Evolutionary conservation across 2,113 vertebrate species (phyloP), one percentile per base, ranked within the genome.

Genomic region (Tapirus terrestris): DNA sequence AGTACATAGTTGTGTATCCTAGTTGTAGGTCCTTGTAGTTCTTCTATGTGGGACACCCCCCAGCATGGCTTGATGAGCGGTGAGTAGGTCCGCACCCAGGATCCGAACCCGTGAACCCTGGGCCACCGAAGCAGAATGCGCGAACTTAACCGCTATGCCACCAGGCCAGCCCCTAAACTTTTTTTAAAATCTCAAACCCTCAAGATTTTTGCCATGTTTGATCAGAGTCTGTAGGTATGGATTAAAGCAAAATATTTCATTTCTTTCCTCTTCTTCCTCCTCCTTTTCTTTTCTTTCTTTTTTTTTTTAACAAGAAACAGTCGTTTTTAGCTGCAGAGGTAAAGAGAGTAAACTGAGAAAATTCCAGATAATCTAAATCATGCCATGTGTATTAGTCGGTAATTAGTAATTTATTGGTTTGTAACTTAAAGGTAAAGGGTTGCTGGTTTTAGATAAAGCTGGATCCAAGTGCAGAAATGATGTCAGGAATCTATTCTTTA

Each of bases 161-260:
- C 39, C 39, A 39, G 39, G 39, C 39, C 39, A 39, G 39, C 39
- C 39, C 39, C 39, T 43, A 90, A 98, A 94, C 6, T 82, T 11
- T 82, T 11, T 77, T 5, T 82, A 80, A 95, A 93, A 82, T 94
- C 3, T 27, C 65, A 92, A 97, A 94, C 48, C 6, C 8, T 73
- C 65, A 60, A 92, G 70, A 63, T 92, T 82, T 95, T 92, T 94
- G 17, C 56, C 85, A 65, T n/a, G 5, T 21, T 98, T 97, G 88
- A 67, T 58, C 88, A 73, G 25, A 97, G 93, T 70, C n/a, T 93
- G 4, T 70, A 39, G n/a, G 45, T 7, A 29, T 43, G 70, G 67
- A 73, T 48, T 75, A 85, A 51, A 94, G 18, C 72, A 96, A 80
- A 95, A 79, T 73, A 60, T 48, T 89, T 96, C 31, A 1, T 56